Evolutionary conservation across 2,888 invertebrate genomes (phyloP).

Genomic region (Hemaris fuciformis): DNA sequence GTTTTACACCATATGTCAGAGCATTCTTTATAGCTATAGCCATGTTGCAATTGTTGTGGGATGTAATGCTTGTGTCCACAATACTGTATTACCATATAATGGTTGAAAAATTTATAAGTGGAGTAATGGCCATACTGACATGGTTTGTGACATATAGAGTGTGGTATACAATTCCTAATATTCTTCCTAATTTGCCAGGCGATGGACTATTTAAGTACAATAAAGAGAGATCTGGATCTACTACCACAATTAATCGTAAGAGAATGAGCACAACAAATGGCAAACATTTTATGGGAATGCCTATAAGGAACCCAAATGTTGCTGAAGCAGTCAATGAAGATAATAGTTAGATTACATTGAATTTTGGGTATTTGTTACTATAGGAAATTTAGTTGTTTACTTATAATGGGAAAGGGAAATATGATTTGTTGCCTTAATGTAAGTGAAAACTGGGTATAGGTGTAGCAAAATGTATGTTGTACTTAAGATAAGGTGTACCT

Average conservation of each 20-base stretch:
- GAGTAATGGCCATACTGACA: constrained; percentile 90
- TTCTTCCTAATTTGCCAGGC: constrained; percentile 87
- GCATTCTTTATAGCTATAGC: constrained; percentile 89
- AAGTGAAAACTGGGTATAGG: neutral
- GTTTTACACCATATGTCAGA: constrained; percentile 91
- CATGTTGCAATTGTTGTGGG: constrained; percentile 92
- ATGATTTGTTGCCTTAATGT: neutral
- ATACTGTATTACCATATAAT: constrained; percentile 97
- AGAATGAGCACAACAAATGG: constrained; percentile 73
- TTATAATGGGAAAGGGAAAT: neutral
- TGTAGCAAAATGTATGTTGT: neutral
- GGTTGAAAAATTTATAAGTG: constrained; percentile 96
- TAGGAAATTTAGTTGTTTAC: neutral
- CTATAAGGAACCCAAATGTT: constrained; percentile 75
- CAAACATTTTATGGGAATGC: constrained; percentile 91
- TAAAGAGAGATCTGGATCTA: constrained; percentile 66
- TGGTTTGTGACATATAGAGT: constrained; percentile 95
- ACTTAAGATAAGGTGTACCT: neutral
- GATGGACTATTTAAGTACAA: constrained; percentile 90
- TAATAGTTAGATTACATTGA: constrained; percentile 40
- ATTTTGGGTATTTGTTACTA: neutral
- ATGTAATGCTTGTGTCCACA: constrained; percentile 96
- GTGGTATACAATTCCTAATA: constrained; percentile 85
- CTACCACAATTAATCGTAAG: constrained; percentile 60
- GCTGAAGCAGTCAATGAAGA: constrained; percentile 57